A percentile compares a stretch with the other conserved stretches of the same genome.
phyloP scores from a whole-genome alignment of 1,140 invertebrate genomes.

The Drosophila hydei region DNA sequence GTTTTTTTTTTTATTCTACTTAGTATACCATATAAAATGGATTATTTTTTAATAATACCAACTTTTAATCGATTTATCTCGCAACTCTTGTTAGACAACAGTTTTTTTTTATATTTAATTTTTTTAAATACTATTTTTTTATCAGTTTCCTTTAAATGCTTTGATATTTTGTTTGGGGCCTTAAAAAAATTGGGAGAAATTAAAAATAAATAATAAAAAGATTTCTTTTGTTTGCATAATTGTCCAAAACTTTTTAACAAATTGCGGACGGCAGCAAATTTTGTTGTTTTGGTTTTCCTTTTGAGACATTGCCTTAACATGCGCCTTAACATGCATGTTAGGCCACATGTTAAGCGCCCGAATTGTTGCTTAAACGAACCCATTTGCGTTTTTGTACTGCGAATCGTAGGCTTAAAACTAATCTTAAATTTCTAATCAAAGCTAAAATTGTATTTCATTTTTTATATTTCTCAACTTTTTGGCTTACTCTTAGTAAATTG shows the following conservation, averaged over 20 bases:
- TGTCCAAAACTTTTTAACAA: slow-evolving; percentile 29
- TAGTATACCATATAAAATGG: background rate
- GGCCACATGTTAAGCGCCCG: background rate
- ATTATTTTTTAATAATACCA: slow-evolving; percentile 10
- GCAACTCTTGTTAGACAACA: slow-evolving; percentile 37
- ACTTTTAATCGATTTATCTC: slow-evolving; percentile 20
- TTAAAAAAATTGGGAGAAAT: background rate
- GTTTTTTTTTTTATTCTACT: slow-evolving; percentile 3
- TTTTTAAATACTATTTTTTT: background rate
- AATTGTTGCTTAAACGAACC: slow-evolving; percentile 4
- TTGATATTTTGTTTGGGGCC: slow-evolving; percentile 1
- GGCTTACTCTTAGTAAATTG: slow-evolving; percentile 3
- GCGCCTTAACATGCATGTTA: background rate
- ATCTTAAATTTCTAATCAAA: slow-evolving; percentile 36
- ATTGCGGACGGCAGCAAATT: slow-evolving; percentile 74
- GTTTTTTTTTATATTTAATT: background rate
- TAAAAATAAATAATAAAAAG: background rate
- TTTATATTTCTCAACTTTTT: background rate
- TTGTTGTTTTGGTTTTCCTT: background rate
- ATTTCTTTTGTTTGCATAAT: background rate
- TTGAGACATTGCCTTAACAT: too few relatives aligned
- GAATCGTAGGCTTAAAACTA: slow-evolving; percentile 44
- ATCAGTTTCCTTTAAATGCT: background rate
- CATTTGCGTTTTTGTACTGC: slow-evolving; percentile 68
- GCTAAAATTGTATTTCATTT: slow-evolving; percentile 9